Evolutionary conservation across 2,113 vertebrate species (phyloP).

Genomic region (Mohoua ochrocephala): DNA sequence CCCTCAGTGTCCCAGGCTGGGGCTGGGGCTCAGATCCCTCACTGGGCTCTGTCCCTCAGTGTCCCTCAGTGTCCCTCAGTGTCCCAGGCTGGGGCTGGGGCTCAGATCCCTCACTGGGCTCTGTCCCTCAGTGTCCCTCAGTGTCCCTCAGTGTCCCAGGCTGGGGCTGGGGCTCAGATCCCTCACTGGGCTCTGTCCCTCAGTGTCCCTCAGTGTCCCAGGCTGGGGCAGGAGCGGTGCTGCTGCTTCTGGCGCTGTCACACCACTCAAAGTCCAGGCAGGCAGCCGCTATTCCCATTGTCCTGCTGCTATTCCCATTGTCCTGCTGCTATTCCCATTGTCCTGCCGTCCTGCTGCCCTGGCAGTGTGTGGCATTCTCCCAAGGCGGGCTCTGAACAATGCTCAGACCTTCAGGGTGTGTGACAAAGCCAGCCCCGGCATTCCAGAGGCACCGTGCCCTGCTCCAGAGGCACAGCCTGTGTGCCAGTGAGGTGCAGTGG

Average conservation of each 20-base stretch:
- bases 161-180: not conserved
- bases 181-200: not conserved
- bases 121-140: not conserved
- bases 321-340: not conserved
- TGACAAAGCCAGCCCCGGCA: rapidly evolving
- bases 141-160: no score
- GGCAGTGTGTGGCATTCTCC: not conserved
- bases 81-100: no score
- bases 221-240: not conserved
- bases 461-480: not conserved
- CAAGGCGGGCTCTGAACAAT: not conserved
- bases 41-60: not conserved
- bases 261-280: rapidly evolving
- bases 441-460: not conserved
- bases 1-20: no score
- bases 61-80: not conserved
- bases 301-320: no score
- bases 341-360: not conserved
- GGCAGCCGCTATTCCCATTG: not conserved
- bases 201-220: not conserved
- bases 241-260: not conserved
- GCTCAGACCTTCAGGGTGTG: not conserved
- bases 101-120: not conserved
- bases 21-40: not conserved
- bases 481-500: rapidly evolving